Conservation (phyloP, 2,113 vertebrate species). For the Edolisoma coerulescens region DNA sequence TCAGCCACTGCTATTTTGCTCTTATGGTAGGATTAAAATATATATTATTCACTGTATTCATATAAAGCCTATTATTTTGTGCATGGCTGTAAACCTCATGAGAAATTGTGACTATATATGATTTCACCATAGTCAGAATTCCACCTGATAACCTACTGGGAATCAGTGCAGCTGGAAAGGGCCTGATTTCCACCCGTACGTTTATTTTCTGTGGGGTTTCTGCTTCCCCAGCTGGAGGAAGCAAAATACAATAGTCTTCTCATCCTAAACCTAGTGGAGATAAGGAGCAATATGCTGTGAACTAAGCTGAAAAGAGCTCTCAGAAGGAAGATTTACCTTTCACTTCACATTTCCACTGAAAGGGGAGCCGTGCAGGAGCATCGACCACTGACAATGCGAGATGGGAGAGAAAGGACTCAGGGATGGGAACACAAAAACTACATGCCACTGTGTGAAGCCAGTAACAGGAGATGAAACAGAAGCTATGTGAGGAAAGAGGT, state of each 20-base stretch:
- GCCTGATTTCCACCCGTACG: background rate
- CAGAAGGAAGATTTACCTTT: background rate
- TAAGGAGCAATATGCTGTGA: background rate
- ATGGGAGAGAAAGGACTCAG: background rate
- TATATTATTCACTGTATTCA: background rate
- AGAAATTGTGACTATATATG: background rate
- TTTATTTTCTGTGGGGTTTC: background rate
- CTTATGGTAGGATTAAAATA: background rate
- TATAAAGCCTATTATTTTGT: background rate
- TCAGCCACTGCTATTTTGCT: background rate
- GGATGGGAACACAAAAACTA: background rate
- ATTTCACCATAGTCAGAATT: background rate
- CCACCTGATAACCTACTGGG: background rate
- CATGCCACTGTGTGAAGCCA: background rate
- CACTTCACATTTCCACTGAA: background rate
- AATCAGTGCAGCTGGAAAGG: background rate
- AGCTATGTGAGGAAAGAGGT: background rate
- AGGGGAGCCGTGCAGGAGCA: background rate
- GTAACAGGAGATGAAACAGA: background rate
- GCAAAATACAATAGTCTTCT: background rate
- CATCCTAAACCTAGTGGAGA: background rate
- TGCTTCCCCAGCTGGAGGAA: background rate
- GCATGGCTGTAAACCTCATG: background rate
- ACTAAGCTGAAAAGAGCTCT: background rate
- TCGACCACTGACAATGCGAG: fast-evolving